phyloP scores from a whole-genome alignment of 2,797 vertebrate genomes.

The Hemibagrus guttatus region DNA sequence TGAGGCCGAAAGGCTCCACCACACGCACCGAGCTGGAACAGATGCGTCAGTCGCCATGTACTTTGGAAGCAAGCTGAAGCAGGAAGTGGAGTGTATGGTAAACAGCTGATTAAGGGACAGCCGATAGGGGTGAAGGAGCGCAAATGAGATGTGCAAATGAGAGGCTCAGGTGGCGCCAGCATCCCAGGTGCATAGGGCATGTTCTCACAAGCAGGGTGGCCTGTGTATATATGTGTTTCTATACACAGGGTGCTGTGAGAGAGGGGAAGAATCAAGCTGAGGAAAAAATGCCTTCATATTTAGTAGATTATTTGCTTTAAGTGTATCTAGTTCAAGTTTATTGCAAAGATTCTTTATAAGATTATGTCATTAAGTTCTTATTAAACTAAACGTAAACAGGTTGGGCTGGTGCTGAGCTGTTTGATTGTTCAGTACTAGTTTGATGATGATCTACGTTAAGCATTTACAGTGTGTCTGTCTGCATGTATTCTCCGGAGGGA shows the following conservation, averaged over 20 bases:
- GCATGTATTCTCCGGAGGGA: background rate
- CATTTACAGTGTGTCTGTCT: background rate
- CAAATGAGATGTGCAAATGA: slow-evolving; percentile 31
- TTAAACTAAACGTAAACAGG: background rate
- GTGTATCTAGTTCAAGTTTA: too few relatives aligned
- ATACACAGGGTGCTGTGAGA: background rate
- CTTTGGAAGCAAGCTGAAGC: slow-evolving; percentile 15
- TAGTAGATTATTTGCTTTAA: background rate
- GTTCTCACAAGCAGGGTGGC: slow-evolving; percentile 51
- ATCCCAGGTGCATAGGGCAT: slow-evolving; percentile 50
- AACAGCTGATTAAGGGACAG: slow-evolving; percentile 11
- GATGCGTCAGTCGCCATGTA: slow-evolving; percentile 20
- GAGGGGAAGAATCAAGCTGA: background rate
- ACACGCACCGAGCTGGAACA: background rate
- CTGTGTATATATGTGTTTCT: background rate
- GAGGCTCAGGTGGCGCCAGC: slow-evolving; percentile 32
- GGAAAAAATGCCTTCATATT: background rate
- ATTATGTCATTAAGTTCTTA: background rate
- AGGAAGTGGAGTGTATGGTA: slow-evolving; percentile 16
- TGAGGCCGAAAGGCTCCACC: background rate
- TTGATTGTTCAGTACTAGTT: background rate
- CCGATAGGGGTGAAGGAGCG: slow-evolving; percentile 3
- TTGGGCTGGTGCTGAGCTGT: too few relatives aligned
- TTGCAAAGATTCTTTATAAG: background rate
- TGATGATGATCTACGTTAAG: background rate